Base-by-base conservation (phyloP, 2,113 vertebrate species). In the Dipodomys merriami region DNA sequence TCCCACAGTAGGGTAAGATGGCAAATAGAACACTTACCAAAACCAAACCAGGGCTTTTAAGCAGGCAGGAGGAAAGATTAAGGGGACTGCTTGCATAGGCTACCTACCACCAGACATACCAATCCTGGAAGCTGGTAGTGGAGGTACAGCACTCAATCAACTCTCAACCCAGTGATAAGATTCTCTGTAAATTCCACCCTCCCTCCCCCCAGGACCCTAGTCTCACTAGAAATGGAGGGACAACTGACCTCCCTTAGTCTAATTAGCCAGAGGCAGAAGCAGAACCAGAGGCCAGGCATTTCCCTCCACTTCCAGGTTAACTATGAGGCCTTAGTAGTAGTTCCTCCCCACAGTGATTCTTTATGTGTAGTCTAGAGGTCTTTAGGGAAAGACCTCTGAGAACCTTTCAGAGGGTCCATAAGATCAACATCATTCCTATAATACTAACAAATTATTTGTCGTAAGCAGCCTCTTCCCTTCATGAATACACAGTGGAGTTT, bases 11-110 rank as follows among this genome's bases (percentile, higher is more conserved):
- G 97, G 96, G 92, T 87, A 93, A 30, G 78, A 98, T 98, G 97
- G 98, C 98, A 97, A 98, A 97, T 97, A 98, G 97, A 98, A 95
- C 95, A 97, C 97, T 98, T 97, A 98, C 97, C 97, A 97, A 98
- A 97, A 97, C 96, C 97, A 98, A 98, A 97, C 92, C 96, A 95
- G 96, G 97, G 95, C 95, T 93, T 97, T 98, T 97, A 98, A 97
- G 96, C 95, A 97, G 97, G 96, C 93, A 98, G 96, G 97, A 97
- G 96, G 95, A 97, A 97, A 96, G 97, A 96, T 97, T 97, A 97
- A 97, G 96, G 95, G 96, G 92, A 97, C 94, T 30, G 25, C 57
- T 92, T 49, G 76, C 65, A 46, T 0, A 74, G 76, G 84, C 53
- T 57, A 57, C 53, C 23, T 60, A 81, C 39, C 83, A 85, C 29